phyloP scores from a whole-genome alignment of 2,113 vertebrate genomes.

The Grantiella picta region DNA sequence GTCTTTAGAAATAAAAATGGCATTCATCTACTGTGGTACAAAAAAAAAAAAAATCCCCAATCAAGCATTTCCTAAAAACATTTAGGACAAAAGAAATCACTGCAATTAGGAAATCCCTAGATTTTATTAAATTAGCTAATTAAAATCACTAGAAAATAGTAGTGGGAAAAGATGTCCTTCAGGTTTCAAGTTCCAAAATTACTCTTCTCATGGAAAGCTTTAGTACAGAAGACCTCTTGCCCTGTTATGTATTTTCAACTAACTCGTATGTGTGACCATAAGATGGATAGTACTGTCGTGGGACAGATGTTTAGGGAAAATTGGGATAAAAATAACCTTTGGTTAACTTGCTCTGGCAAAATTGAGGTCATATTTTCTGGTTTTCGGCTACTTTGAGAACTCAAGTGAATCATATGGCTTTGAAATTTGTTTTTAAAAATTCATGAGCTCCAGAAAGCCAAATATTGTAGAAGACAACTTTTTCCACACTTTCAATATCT shows the following conservation, averaged over 20 bases:
- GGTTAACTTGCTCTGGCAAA: neutral
- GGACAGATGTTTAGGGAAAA: slow-evolving; percentile 1
- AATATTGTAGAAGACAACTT: neutral
- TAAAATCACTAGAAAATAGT: neutral
- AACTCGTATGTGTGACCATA: neutral
- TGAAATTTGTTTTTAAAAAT: slow-evolving; percentile 11
- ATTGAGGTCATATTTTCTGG: neutral
- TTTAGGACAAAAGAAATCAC: neutral
- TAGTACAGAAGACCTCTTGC: neutral
- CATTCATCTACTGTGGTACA: neutral
- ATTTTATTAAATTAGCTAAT: neutral
- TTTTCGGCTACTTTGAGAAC: slow-evolving; percentile 20
- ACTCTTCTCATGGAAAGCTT: neutral
- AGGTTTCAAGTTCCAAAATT: neutral
- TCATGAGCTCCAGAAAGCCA: neutral
- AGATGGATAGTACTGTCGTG: neutral
- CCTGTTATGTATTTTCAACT: neutral
- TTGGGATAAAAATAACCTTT: neutral
- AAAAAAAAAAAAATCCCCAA: neutral
- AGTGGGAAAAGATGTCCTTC: neutral
- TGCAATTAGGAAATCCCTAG: neutral
- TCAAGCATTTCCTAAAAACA: neutral
- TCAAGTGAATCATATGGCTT: slow-evolving; percentile 9
- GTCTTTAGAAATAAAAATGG: neutral
- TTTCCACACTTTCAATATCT: neutral